Evolutionary conservation across 2,888 invertebrate genomes (phyloP).

Genomic region (Encarsia formosa): DNA sequence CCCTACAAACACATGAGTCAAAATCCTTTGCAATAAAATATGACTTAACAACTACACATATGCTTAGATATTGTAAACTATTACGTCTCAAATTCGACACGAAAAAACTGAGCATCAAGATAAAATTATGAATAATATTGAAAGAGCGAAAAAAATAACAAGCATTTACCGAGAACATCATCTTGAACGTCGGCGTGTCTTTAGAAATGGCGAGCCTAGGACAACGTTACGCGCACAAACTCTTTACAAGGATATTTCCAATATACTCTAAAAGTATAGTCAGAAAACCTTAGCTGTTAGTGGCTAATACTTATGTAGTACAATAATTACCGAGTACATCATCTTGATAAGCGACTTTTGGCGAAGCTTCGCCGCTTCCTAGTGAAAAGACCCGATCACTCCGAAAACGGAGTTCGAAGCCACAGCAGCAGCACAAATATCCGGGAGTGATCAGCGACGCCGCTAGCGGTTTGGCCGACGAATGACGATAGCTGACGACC

Average conservation of each 20-base stretch:
- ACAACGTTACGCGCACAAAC: background rate
- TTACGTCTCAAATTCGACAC: background rate
- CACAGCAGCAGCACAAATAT: background rate
- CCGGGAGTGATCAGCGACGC: background rate
- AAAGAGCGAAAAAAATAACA: background rate
- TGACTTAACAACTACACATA: conserved; percentile 1
- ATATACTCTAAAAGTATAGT: background rate
- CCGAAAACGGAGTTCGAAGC: conserved; percentile 20
- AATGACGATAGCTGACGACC: background rate
- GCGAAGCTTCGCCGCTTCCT: too few species aligned
- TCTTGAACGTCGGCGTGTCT: background rate
- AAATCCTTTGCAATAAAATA: conserved; percentile 22
- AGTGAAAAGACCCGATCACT: too few species aligned
- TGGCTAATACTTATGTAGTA: background rate
- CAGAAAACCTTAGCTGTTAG: background rate
- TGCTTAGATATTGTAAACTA: background rate
- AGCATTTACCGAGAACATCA: background rate
- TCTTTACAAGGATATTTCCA: background rate
- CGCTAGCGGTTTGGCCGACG: background rate
- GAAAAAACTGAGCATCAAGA: background rate
- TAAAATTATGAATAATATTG: too few species aligned
- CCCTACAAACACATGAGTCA: conserved; percentile 64
- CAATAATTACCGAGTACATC: conserved; percentile 55
- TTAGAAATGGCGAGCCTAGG: background rate
- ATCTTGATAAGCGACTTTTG: too few species aligned